Evolutionary conservation across 2,113 vertebrate genomes (phyloP), one percentile per base, ranked within the genome.

Genomic region (Reinhardtius hippoglossoides): DNA sequence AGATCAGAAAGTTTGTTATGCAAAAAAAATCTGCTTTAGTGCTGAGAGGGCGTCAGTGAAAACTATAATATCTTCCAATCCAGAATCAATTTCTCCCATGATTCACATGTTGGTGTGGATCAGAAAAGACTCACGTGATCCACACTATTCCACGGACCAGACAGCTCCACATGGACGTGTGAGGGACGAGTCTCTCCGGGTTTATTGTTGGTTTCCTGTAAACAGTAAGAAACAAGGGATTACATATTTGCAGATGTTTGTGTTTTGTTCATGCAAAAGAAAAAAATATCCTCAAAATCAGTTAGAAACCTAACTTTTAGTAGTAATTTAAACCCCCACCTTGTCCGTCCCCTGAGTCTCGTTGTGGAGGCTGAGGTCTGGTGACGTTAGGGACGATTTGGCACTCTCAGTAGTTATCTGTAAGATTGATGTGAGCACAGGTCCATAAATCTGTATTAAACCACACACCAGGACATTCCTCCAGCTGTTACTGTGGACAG

Each of bases 361-460:
- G 0, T 96, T 96, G 54, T 95, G 93, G 85, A 93, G 94, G 78
- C 68, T 95, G 35, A 87, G 87, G 9, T 93, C 91, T 27, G 93
- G 86, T 31, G 94, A 89, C 5, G 76, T 75, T 26, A 88, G 68
- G 44, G 93, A 90, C 0, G 93, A 92, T 46, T 94, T 96, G 65
- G 91, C 89, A 3, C 92, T 95, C 85, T 95, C 95, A n/a, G 97
- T 96, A 37, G 95, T 95, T 91, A 99, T 97, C 97, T 99, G 67
- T 18, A 16, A 69, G 52, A 71, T 78, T 46, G 10, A 70, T 6
- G 12, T 48, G 2, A 67, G 35, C 3, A 31, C 13, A 26, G 0
- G 71, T 2, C 20, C 18, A 56, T 56, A 1, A 54, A 10, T n/a
- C 52, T 10, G 10, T 12, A 21, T 13, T 55, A 1, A 31, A 13